phyloP scores from a whole-genome alignment of 2,888 invertebrate species.

The Oligia latruncula region DNA sequence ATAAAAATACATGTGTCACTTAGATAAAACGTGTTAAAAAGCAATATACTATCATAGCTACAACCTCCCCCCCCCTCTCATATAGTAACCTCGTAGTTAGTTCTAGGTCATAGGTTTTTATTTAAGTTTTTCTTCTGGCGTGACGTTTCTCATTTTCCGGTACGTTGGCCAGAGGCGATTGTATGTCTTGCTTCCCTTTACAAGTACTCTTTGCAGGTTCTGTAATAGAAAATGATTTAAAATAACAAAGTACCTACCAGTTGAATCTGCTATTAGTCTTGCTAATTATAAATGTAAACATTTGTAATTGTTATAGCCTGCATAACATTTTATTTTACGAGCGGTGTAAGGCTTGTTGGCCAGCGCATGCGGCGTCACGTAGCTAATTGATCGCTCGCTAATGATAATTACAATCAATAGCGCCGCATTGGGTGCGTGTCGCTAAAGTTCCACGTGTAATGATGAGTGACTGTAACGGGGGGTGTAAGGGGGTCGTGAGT shows the following conservation, averaged over 20 bases:
- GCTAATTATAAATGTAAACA: background rate
- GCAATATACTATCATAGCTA: background rate
- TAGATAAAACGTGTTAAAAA: background rate
- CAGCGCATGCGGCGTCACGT: slow-evolving; percentile 24
- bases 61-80: background rate
- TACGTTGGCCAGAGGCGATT: slow-evolving; percentile 37
- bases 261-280: background rate
- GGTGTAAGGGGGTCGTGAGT: slow-evolving; percentile 42
- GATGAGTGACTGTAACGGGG: slow-evolving; percentile 53
- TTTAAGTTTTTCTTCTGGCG: slow-evolving; percentile 37
- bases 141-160: slow-evolving; percentile 54
- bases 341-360: background rate
- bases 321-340: background rate
- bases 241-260: background rate
- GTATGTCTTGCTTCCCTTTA: slow-evolving; percentile 6
- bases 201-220: background rate
- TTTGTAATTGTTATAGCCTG: background rate
- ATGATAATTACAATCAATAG: slow-evolving; percentile 44
- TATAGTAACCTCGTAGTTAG: background rate
- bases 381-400: slow-evolving; percentile 14
- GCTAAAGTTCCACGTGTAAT: background rate
- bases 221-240: background rate
- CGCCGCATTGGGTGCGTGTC: background rate
- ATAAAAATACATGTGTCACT: background rate
- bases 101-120: slow-evolving; percentile 49